Percentiles rank a stretch among this genome's conserved stretches.
These are phyloP conservation scores for Sarcophaga subvicina DNA, from an alignment of 2,888 invertebrate species.

Conservation along the genomic window DNA sequence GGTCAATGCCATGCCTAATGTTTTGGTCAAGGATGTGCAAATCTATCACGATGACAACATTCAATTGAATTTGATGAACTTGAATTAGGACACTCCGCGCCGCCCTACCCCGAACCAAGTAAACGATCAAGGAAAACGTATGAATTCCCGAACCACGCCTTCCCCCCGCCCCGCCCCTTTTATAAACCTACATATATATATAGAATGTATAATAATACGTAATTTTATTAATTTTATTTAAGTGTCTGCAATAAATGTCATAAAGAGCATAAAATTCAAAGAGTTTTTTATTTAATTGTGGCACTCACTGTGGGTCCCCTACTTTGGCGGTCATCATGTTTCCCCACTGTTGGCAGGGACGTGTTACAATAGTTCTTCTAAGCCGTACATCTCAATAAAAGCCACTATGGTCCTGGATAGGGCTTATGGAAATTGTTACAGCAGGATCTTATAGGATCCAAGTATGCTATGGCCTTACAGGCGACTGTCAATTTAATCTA, in stretches of 20 bases:
- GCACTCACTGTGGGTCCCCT: too few relatives aligned
- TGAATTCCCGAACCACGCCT: constrained; percentile 1
- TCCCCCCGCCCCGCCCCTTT: background rate
- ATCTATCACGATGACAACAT: constrained; percentile 74
- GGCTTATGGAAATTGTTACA: too few relatives aligned
- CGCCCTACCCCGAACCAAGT: background rate
- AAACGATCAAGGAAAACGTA: constrained; percentile 2
- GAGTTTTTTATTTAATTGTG: background rate
- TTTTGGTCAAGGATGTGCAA: constrained; percentile 74
- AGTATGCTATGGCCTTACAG: too few relatives aligned
- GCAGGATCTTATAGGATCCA: too few relatives aligned
- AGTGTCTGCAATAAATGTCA: constrained; percentile 60
- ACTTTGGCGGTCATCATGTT: too few relatives aligned
- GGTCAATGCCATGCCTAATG: constrained; percentile 72
- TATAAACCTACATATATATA: constrained; percentile 9
- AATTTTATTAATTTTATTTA: constrained; percentile 11
- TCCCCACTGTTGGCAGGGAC: too few relatives aligned
- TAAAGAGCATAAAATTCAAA: constrained; percentile 51
- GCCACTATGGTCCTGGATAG: too few relatives aligned
- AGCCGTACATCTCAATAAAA: too few relatives aligned
- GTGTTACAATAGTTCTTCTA: too few relatives aligned
- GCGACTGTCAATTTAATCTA: too few relatives aligned
- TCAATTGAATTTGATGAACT: background rate
- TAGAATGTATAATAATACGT: constrained; percentile 18
- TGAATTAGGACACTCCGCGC: background rate